A percentile compares a stretch with the other conserved stretches of the same genome.
phyloP scores from a whole-genome alignment of 2,888 invertebrate genomes.

The Sicus ferrugineus region DNA sequence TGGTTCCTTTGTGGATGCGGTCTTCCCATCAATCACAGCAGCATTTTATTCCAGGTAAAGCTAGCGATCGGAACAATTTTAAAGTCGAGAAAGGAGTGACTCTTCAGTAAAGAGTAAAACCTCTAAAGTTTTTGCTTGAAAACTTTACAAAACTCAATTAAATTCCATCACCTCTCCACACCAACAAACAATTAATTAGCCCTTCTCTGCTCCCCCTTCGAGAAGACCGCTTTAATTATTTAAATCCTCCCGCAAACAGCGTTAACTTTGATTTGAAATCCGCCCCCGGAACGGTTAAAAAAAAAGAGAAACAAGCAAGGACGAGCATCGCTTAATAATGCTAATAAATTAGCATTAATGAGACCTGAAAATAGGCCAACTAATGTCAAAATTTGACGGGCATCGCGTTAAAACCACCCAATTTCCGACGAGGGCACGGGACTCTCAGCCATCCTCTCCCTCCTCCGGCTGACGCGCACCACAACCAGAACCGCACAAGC shows the following conservation, averaged over 20 bases:
- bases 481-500: constrained; percentile 1
- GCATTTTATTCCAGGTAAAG: too few species aligned
- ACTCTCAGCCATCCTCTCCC: background rate
- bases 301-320: background rate
- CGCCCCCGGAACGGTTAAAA: background rate
- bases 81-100: too few species aligned
- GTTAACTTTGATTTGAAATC: background rate
- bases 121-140: too few species aligned
- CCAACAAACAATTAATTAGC: too few species aligned
- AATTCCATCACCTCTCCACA: too few species aligned
- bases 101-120: too few species aligned
- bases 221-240: background rate
- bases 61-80: too few species aligned
- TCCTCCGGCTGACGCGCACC: background rate
- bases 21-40: too few species aligned
- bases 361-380: constrained; percentile 2
- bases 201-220: too few species aligned
- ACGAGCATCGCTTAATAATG: background rate
- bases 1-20: constrained; percentile 34
- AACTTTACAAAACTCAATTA: too few species aligned
- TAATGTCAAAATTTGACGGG: background rate
- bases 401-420: background rate
- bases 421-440: background rate
- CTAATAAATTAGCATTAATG: constrained; percentile 21
- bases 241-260: background rate